Conservation (phyloP, 2,888 invertebrate species). For the Lymantria monacha region DNA sequence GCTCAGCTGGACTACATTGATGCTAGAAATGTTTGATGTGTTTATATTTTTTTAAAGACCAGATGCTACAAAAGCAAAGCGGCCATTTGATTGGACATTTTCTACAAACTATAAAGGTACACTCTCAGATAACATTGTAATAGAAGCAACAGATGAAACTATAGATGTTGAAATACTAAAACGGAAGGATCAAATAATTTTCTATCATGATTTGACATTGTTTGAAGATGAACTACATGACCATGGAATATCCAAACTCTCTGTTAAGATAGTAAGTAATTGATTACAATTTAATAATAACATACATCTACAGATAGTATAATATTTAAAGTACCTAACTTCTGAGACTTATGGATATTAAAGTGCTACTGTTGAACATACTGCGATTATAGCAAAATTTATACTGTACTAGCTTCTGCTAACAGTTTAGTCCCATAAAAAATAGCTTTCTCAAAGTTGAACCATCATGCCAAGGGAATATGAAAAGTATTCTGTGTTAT, state of each 20-base stretch:
- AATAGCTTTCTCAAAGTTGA: no score
- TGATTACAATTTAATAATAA: background rate
- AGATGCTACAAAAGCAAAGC: constrained; percentile 89
- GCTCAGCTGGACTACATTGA: no score
- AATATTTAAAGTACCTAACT: no score
- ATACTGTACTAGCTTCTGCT: no score
- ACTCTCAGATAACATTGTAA: constrained; percentile 80
- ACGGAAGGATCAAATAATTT: constrained; percentile 94
- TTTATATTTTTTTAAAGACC: constrained; percentile 74
- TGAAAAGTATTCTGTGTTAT: no score
- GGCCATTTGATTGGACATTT: constrained; percentile 99
- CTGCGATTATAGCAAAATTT: no score
- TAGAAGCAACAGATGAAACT: constrained; percentile 86
- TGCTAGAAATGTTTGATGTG: no score
- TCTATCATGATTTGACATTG: constrained; percentile 95
- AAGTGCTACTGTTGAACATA: no score
- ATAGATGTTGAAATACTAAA: constrained; percentile 95
- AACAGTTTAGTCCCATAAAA: no score
- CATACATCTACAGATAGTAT: no score
- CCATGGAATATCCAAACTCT: constrained; percentile 95
- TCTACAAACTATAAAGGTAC: constrained; percentile 95
- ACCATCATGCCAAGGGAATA: no score
- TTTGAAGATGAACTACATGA: constrained; percentile 99
- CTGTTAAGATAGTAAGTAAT: constrained; percentile 94
- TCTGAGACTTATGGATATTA: no score